phyloP scores from a whole-genome alignment of 1,140 invertebrate genomes.

The Drosophila tristis region DNA sequence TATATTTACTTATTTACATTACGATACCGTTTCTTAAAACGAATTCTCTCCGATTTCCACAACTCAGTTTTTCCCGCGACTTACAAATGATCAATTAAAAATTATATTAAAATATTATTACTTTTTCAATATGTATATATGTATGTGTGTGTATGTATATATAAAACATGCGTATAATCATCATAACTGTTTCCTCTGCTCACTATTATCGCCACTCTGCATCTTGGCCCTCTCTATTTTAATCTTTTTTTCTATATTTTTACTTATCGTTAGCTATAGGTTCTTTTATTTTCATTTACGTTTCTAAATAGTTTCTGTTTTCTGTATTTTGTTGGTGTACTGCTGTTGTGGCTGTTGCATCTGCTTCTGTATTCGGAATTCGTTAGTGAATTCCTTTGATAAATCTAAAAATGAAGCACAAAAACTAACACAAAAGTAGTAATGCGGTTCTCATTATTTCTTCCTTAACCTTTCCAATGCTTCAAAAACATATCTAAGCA shows the following conservation, averaged over 20 bases:
- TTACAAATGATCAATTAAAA: conserved; percentile 36
- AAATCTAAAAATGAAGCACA: conserved; percentile 33
- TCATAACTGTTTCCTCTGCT: not conserved
- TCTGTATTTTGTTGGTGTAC: conserved; percentile 26
- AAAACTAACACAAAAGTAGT: conserved; percentile 22
- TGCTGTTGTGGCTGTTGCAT: conserved; percentile 1
- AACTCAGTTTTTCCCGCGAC: conserved; percentile 17
- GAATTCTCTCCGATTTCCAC: conserved; percentile 32
- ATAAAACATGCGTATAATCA: conserved; percentile 19
- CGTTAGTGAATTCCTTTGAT: not conserved
- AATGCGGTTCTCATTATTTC: conserved; percentile 11
- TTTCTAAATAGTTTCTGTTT: conserved; percentile 51
- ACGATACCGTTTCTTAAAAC: conserved; percentile 41
- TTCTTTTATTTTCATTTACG: conserved; percentile 31
- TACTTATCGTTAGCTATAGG: conserved; percentile 46
- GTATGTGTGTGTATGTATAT: conserved; percentile 2
- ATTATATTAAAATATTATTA: conserved; percentile 39
- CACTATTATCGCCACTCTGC: not conserved
- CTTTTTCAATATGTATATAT: conserved; percentile 1
- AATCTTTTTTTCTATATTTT: not conserved
- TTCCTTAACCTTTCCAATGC: not conserved
- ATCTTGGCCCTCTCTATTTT: not conserved
- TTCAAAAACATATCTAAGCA: conserved; percentile 34
- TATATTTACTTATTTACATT: conserved; percentile 64
- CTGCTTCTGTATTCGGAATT: not conserved